Percentiles rank a stretch among this genome's conserved stretches.
These are phyloP conservation scores for Erethizon dorsatum DNA, from an alignment of 2,797 vertebrate genomes.

Conservation along the genomic window DNA sequence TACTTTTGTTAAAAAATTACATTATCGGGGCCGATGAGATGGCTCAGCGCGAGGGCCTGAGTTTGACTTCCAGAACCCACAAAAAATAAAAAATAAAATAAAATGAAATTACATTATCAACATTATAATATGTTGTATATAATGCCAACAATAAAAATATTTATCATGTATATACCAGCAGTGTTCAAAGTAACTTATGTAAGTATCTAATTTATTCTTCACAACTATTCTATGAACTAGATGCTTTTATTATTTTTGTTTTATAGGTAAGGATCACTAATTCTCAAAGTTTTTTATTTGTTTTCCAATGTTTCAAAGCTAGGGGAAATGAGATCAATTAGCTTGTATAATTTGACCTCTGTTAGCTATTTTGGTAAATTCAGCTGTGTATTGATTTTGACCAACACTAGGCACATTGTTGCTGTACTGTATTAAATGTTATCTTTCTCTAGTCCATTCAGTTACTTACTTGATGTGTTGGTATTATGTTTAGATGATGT, in stretches of 20 bases:
- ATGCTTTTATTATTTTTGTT: background rate
- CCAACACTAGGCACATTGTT: constrained; percentile 1
- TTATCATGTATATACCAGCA: background rate
- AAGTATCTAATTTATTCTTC: constrained; percentile 22
- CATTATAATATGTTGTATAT: background rate
- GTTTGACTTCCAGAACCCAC: too few relatives aligned
- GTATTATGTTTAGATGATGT: background rate
- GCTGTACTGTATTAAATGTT: background rate
- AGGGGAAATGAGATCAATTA: background rate
- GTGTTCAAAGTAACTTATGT: background rate
- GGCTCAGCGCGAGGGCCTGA: too few relatives aligned
- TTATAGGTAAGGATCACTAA: background rate
- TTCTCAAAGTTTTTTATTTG: constrained; percentile 9
- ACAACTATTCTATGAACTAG: background rate
- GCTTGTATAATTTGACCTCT: background rate
- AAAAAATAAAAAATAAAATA: too few relatives aligned
- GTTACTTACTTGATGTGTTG: background rate
- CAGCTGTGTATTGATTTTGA: constrained; percentile 5
- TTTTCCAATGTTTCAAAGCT: constrained; percentile 6
- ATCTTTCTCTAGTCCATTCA: background rate
- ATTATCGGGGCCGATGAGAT: background rate
- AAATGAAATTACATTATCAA: background rate
- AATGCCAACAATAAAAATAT: background rate
- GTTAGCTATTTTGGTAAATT: background rate
- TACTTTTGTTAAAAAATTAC: background rate